Evolutionary conservation across 2,113 vertebrate genomes (phyloP).

Genomic region (Axis porcinus): DNA sequence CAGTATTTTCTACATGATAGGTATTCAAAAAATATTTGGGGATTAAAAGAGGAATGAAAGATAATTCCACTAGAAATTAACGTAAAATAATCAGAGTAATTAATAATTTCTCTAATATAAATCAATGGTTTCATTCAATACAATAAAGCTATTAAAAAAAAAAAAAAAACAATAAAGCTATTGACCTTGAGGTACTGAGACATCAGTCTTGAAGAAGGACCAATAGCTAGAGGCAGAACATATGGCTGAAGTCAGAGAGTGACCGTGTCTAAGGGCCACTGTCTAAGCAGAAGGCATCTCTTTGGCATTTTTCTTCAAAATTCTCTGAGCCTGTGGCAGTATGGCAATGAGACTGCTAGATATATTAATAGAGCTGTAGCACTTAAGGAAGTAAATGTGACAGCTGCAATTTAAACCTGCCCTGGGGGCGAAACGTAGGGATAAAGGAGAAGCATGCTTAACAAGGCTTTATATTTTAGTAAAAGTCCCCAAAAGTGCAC

Average conservation of each 20-base stretch:
- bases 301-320: conserved; percentile 36
- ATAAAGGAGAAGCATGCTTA: conserved; percentile 9
- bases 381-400: conserved; percentile 35
- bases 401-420: conserved; percentile 41
- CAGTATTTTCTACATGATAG: background rate
- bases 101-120: background rate
- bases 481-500: background rate
- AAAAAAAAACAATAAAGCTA: background rate
- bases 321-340: background rate
- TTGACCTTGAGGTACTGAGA: background rate
- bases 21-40: background rate
- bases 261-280: background rate
- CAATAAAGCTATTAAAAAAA: background rate
- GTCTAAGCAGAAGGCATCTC: background rate
- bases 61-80: background rate
- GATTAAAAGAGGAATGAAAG: background rate
- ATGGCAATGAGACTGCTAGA: background rate
- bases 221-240: background rate
- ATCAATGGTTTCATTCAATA: background rate
- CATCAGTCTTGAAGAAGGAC: background rate
- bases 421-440: conserved; percentile 7
- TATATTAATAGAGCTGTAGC: background rate
- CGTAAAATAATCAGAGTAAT: background rate
- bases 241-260: background rate
- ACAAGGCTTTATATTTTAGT: conserved; percentile 7